phyloP scores from a whole-genome alignment of 2,797 vertebrate species.

The Phataginus tetradactyla region DNA sequence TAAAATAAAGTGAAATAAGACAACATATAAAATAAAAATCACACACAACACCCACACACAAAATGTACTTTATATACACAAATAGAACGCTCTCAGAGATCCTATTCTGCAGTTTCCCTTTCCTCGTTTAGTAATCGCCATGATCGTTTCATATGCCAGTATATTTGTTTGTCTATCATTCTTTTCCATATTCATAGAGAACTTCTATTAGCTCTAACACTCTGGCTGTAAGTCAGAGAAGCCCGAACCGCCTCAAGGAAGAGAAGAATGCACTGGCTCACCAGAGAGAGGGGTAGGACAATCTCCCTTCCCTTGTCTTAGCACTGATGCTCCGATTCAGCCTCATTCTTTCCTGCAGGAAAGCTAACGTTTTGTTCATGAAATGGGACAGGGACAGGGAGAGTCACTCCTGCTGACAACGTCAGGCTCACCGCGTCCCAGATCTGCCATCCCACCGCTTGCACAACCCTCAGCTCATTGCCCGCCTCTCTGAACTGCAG shows the following conservation, averaged over 20 bases:
- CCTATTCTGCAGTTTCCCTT: background rate
- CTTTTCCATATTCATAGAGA: background rate
- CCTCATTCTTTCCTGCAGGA: background rate
- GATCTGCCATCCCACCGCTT: background rate
- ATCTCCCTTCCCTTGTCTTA: background rate
- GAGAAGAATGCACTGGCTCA: background rate
- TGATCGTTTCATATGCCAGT: background rate
- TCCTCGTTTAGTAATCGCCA: background rate
- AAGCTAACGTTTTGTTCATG: background rate
- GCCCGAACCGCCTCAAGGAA: background rate
- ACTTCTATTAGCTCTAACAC: background rate
- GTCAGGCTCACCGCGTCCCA: background rate
- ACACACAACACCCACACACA: background rate
- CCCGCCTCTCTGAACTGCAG: background rate
- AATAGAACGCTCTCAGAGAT: background rate
- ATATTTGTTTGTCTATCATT: background rate
- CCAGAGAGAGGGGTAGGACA: background rate
- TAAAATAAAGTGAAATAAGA: background rate
- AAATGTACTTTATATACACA: background rate
- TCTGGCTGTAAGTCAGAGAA: background rate
- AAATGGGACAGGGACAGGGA: background rate
- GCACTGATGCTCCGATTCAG: background rate
- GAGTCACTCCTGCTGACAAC: background rate
- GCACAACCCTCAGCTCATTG: background rate
- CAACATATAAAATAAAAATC: background rate